phyloP scores from a whole-genome alignment of 2,888 invertebrate genomes.

The Limnephilus lunatus region DNA sequence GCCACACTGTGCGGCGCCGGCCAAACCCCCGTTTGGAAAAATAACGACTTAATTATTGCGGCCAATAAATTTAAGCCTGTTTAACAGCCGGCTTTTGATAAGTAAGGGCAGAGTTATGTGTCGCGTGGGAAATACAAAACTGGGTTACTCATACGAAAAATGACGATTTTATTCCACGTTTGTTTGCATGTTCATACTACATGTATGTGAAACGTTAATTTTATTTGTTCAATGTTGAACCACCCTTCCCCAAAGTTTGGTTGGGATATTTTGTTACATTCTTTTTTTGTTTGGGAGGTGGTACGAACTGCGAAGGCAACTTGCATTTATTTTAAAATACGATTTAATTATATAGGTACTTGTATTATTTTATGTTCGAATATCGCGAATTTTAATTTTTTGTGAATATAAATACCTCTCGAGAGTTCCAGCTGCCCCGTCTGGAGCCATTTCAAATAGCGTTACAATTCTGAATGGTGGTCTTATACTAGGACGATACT shows the following conservation, averaged over 20 bases:
- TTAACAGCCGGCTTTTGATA: conserved; percentile 62
- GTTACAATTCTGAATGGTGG: too few relatives aligned
- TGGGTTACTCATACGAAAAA: conserved; percentile 62
- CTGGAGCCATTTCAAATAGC: too few relatives aligned
- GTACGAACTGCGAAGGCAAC: background rate
- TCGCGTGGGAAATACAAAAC: conserved; percentile 65
- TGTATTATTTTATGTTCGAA: too few relatives aligned
- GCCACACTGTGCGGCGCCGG: background rate
- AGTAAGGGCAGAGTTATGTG: conserved; percentile 62
- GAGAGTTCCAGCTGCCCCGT: too few relatives aligned
- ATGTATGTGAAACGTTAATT: background rate
- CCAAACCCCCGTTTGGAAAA: conserved; percentile 39
- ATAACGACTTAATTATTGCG: conserved; percentile 66
- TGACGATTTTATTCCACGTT: conserved; percentile 42
- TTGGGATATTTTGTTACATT: background rate
- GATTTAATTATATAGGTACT: too few relatives aligned
- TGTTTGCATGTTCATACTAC: conserved; percentile 48
- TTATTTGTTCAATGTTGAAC: background rate
- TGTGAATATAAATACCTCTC: too few relatives aligned
- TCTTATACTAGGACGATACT: too few relatives aligned
- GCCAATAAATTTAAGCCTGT: conserved; percentile 63
- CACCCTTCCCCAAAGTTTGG: background rate
- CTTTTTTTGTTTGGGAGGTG: conserved; percentile 28
- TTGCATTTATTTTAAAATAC: background rate
- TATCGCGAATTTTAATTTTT: too few relatives aligned